These are phyloP conservation scores for Metacarcinus magister DNA, from an alignment of 2,888 invertebrate species.

Conservation along the genomic window DNA sequence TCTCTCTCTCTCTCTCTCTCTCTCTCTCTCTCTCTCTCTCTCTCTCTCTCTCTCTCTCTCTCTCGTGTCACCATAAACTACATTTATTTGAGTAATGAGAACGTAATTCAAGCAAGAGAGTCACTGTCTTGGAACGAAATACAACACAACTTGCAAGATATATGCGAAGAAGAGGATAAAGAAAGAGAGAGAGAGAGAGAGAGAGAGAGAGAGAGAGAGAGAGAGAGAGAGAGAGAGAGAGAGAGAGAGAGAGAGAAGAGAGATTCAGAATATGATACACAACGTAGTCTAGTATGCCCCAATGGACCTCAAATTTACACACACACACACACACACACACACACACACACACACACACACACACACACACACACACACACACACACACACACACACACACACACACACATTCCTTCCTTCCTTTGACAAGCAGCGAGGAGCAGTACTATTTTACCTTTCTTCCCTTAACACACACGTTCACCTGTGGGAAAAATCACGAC, in stretches of 20 bases:
- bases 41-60: too few relatives aligned
- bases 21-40: not conserved
- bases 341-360: slow-evolving; percentile 53
- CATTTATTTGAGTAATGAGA: not conserved
- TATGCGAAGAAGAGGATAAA: not conserved
- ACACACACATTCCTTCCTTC: not conserved
- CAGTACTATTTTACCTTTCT: too few relatives aligned
- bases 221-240: slow-evolving; percentile 31
- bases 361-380: not conserved
- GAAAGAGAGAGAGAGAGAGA: not conserved
- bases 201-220: not conserved
- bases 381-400: too few relatives aligned
- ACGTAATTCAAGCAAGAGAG: too few relatives aligned
- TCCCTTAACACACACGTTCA: too few relatives aligned
- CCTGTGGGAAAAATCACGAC: too few relatives aligned
- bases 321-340: slow-evolving; percentile 53
- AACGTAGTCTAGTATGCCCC: not conserved
- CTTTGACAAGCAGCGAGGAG: too few relatives aligned
- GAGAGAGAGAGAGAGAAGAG: not conserved
- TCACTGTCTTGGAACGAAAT: not conserved
- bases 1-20: not conserved
- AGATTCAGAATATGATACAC: not conserved
- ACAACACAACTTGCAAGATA: not conserved
- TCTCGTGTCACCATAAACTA: not conserved
- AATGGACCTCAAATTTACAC: not conserved